These are phyloP conservation scores for Colostygia pectinataria DNA, from an alignment of 2,888 invertebrate species.

Conservation along the genomic window DNA sequence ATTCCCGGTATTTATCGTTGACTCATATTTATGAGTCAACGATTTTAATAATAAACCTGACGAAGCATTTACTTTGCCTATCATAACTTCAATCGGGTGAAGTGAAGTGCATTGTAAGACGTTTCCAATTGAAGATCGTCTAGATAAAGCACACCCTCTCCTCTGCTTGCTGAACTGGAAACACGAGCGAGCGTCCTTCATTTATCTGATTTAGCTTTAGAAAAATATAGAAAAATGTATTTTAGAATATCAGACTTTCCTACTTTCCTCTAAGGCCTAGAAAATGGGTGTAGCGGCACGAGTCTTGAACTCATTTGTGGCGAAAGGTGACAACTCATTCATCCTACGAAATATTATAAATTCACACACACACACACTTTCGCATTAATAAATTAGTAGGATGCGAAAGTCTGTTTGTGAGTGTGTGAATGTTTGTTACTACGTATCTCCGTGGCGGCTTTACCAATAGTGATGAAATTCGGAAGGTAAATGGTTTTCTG, in stretches of 20 bases:
- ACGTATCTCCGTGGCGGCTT: too few species aligned
- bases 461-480: too few species aligned
- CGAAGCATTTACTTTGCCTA: conserved; percentile 25
- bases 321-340: too few species aligned
- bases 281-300: too few species aligned
- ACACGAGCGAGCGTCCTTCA: conserved; percentile 37
- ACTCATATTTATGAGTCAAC: conserved; percentile 1
- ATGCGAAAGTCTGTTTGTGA: too few species aligned
- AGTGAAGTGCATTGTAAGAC: conserved; percentile 36
- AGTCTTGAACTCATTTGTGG: too few species aligned
- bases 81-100: conserved; percentile 29
- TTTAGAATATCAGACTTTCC: not conserved
- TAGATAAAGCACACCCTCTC: conserved; percentile 52
- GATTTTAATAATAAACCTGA: conserved; percentile 20
- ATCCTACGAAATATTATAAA: too few species aligned
- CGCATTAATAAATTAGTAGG: too few species aligned
- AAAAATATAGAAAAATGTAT: conserved; percentile 7
- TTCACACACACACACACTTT: too few species aligned
- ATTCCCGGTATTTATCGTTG: conserved; percentile 1
- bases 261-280: too few species aligned
- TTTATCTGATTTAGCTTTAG: conserved; percentile 28
- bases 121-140: conserved; percentile 46
- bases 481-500: too few species aligned
- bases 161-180: conserved; percentile 37
- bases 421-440: too few species aligned